A percentile compares a stretch with the other conserved stretches of the same genome.
Conservation (phyloP, 2,888 invertebrate species). For the Ichneumoninae sp. region DNA sequence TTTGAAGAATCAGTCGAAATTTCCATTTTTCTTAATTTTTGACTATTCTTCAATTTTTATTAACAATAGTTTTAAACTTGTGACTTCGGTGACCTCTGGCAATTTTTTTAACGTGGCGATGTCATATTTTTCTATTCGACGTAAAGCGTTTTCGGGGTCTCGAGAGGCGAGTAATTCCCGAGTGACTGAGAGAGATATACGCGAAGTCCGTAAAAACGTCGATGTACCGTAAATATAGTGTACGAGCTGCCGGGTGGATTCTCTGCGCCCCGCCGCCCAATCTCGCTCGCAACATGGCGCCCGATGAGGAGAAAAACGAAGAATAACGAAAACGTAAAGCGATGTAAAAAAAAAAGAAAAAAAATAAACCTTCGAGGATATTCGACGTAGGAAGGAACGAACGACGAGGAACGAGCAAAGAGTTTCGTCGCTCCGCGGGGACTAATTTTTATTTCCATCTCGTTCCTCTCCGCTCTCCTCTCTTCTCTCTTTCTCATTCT, state of each 20-base stretch:
- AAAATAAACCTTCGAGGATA: constrained; percentile 57
- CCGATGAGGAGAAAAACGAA: constrained; percentile 61
- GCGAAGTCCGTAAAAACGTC: constrained; percentile 39
- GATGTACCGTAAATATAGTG: constrained; percentile 63
- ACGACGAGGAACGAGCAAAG: constrained; percentile 74
- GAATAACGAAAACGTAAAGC: constrained; percentile 58
- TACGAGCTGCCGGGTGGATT: constrained; percentile 64
- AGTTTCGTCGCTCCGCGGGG: constrained; percentile 82
- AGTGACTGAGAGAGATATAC: constrained; percentile 33
- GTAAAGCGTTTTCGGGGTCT: constrained; percentile 36
- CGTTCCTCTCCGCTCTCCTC: constrained; percentile 61
- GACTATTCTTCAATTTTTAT: too few species aligned
- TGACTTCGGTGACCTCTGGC: too few species aligned
- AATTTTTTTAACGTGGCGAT: too few species aligned
- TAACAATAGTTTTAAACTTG: too few species aligned
- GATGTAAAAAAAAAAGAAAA: constrained; percentile 44
- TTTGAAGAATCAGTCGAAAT: too few species aligned
- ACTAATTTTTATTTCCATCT: constrained; percentile 84
- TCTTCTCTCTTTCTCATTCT: constrained; percentile 35
- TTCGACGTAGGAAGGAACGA: constrained; percentile 64
- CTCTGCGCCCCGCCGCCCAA: constrained; percentile 66
- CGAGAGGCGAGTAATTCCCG: constrained; percentile 38
- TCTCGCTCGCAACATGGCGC: constrained; percentile 69
- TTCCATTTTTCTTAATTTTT: too few species aligned
- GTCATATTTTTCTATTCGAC: constrained; percentile 9